Conservation (phyloP, 1,140 invertebrate species). For the Oedothorax gibbosus region DNA sequence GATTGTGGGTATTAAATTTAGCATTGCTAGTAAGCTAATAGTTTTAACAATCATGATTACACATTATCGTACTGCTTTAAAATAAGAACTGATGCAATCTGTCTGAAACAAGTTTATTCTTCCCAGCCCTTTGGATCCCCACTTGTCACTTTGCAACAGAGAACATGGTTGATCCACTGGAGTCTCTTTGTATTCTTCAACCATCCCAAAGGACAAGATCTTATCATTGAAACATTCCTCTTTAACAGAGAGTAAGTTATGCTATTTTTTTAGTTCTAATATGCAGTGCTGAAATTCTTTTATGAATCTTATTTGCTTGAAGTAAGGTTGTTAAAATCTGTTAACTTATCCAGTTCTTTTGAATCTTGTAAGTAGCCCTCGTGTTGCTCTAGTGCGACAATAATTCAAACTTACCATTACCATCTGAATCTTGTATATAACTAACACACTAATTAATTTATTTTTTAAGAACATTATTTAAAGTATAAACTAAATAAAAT, state of each 20-base stretch:
- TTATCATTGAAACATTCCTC: conserved; percentile 99
- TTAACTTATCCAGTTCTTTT: no score
- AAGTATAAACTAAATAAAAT: no score
- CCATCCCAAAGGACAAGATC: conserved; percentile 91
- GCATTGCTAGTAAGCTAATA: no score
- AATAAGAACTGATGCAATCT: not conserved
- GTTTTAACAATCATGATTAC: no score
- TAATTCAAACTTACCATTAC: no score
- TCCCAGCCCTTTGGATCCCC: conserved; percentile 76
- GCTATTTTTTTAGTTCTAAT: not conserved
- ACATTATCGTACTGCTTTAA: not conserved
- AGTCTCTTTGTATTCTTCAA: conserved; percentile 99
- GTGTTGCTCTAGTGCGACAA: no score
- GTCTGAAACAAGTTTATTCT: not conserved
- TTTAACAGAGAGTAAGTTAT: conserved; percentile 81
- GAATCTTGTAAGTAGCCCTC: no score
- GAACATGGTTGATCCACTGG: conserved; percentile 99
- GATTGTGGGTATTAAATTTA: no score
- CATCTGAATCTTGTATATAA: no score
- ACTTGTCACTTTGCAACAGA: conserved; percentile 93
- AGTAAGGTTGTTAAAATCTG: no score
- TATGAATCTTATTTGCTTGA: not conserved
- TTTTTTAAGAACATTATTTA: no score
- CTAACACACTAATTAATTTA: no score
- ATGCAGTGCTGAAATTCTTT: not conserved